These are phyloP conservation scores for Bimastos eiseni DNA, from an alignment of 2,888 invertebrate species.

Conservation along the genomic window DNA sequence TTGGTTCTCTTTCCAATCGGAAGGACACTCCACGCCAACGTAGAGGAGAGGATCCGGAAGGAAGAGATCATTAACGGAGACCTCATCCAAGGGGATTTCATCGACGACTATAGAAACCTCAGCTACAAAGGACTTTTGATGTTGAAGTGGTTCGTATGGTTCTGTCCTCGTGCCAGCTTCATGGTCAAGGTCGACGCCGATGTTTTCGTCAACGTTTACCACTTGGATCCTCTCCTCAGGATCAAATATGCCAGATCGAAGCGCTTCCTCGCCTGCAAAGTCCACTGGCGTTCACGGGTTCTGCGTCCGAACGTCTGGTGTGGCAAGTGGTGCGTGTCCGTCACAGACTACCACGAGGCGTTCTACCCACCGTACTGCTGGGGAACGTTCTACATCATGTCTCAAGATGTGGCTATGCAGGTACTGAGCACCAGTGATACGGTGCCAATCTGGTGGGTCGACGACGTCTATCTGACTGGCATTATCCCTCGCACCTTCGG, in stretches of 20 bases:
- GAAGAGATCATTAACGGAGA: background rate
- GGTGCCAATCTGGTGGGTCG: background rate
- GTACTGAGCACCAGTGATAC: background rate
- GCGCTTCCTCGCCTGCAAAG: background rate
- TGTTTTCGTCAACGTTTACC: background rate
- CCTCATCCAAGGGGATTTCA: background rate
- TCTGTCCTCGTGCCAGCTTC: background rate
- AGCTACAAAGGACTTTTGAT: background rate
- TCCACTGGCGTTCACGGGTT: background rate
- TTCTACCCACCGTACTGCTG: background rate
- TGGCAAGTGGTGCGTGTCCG: background rate
- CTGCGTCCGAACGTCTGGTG: background rate
- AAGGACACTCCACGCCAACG: background rate
- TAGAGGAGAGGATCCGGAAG: background rate
- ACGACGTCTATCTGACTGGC: background rate
- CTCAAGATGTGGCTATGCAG: background rate
- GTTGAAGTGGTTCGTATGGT: background rate
- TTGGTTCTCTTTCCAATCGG: background rate
- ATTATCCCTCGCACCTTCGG: background rate
- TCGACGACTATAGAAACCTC: background rate
- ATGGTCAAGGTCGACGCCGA: conserved; percentile 1
- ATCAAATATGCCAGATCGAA: background rate
- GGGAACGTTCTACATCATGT: conserved; percentile 13
- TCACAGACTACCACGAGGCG: background rate
- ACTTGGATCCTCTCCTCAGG: background rate